Evolutionary conservation across 2,888 invertebrate species (phyloP).

Genomic region (Spisula solida): DNA sequence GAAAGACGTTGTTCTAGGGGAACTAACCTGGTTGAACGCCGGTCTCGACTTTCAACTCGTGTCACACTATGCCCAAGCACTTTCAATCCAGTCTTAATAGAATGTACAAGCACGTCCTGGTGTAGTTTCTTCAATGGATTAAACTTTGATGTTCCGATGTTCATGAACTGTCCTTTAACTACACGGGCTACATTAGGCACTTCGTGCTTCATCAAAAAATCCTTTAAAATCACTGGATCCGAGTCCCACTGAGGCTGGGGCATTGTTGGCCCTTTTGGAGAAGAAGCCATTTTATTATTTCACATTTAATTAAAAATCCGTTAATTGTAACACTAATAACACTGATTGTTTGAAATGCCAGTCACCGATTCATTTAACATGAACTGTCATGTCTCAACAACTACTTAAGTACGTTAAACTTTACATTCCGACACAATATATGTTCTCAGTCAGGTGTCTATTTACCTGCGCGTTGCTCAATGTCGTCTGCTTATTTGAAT

Average conservation of each 20-base stretch:
- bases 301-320: constrained; percentile 23
- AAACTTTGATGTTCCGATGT: constrained; percentile 94
- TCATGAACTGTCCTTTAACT: constrained; percentile 97
- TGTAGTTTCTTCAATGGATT: constrained; percentile 89
- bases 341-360: constrained; percentile 32
- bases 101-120: constrained; percentile 94
- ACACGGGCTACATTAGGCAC: constrained; percentile 96
- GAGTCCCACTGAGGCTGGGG: constrained; percentile 71
- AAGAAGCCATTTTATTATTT: background rate
- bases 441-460: constrained; percentile 60
- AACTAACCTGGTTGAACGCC: constrained; percentile 72
- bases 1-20: constrained; percentile 90
- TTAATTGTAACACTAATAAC: background rate
- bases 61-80: constrained; percentile 88
- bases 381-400: constrained; percentile 67
- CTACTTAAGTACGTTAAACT: constrained; percentile 40
- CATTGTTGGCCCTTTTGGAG: constrained; percentile 37
- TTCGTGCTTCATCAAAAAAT: constrained; percentile 91
- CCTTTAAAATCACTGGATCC: constrained; percentile 83
- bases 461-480: constrained; percentile 52
- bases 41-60: constrained; percentile 71
- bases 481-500: constrained; percentile 74
- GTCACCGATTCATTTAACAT: constrained; percentile 51
- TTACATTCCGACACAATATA: constrained; percentile 39
- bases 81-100: constrained; percentile 92